Evolutionary conservation across 1,140 invertebrate genomes (phyloP), one percentile per base, ranked within the genome.

Genomic region (Rhagoletis pomonella): DNA sequence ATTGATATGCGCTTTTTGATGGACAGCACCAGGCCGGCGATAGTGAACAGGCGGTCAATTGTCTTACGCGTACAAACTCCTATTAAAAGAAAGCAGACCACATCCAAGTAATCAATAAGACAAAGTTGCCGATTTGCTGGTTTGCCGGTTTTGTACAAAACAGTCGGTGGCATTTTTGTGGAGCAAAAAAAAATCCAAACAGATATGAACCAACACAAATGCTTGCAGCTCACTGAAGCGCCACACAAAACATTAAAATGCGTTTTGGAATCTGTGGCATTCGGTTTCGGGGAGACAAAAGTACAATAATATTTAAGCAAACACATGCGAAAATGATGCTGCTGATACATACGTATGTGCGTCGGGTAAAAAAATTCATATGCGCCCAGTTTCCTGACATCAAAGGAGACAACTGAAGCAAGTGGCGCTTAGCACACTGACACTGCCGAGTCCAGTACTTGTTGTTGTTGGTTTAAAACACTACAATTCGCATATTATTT

Each of bases 1-100:
- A 87, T 87, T 87, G 87, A 67, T 87, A 87, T 87, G 81, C 87
- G 87, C 87, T 19, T 55, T n/a, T 81, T 81, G 73, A 55, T 29
- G 73, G 73, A 81, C 73, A 58, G 47, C 73, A 81, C 19, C 73
- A 55, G 17, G 73, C 47, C n/a, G 73, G 73, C 73, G 17, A 73
- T 14, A 62, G 60, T 14, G 60, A 6, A 3, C 60, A 62, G 60
- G 3, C 60, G 10, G 44, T 73, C 14, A 50, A 14, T 62, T 62
- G n/a, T n/a, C n/a, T 12, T 6, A 62, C 6, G 17, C n/a, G n/a
- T n/a, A n/a, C 12, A 4, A 17, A 62, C 12, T 62, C 0, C 7
- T 62, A 14, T 2, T 14, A 9, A 6, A 55, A 55, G 60, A 62
- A 62, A 62, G 60, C 4, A 55, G 6, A 6, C 64, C n/a, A 81